Evolutionary conservation across 2,888 invertebrate genomes (phyloP).

Genomic region (Eupithecia abbreviata): DNA sequence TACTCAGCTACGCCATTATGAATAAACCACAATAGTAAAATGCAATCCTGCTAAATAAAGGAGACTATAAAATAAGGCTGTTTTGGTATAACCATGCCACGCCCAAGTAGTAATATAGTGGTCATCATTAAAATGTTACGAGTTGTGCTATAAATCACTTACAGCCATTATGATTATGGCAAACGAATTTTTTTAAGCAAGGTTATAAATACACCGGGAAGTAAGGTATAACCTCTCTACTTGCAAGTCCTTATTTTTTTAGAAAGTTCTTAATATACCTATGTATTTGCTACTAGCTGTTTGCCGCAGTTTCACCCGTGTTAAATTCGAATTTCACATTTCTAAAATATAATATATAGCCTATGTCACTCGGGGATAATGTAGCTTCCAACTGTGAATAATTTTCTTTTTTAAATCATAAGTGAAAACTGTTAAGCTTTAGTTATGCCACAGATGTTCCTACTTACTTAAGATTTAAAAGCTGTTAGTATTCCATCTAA

Average conservation of each 20-base stretch:
- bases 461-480: no score
- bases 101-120: constrained; percentile 77
- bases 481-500: no score
- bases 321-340: no score
- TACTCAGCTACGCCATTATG: constrained; percentile 27
- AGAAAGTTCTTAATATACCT: not conserved
- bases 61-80: constrained; percentile 61
- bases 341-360: no score
- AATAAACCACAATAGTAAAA: constrained; percentile 47
- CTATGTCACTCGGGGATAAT: no score
- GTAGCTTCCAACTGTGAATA: no score
- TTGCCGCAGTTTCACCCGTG: no score
- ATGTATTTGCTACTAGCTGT: not conserved
- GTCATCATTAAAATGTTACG: constrained; percentile 78
- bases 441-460: no score
- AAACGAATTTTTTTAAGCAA: constrained; percentile 79
- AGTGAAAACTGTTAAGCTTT: no score
- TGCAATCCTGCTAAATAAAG: constrained; percentile 54
- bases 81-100: constrained; percentile 61
- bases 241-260: not conserved
- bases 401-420: no score
- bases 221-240: constrained; percentile 41
- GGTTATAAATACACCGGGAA: constrained; percentile 75
- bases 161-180: constrained; percentile 75
- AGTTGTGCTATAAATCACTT: constrained; percentile 76